Conservation (phyloP, 92 coral and sea anemone genomes). For the Siderastrea radians region DNA sequence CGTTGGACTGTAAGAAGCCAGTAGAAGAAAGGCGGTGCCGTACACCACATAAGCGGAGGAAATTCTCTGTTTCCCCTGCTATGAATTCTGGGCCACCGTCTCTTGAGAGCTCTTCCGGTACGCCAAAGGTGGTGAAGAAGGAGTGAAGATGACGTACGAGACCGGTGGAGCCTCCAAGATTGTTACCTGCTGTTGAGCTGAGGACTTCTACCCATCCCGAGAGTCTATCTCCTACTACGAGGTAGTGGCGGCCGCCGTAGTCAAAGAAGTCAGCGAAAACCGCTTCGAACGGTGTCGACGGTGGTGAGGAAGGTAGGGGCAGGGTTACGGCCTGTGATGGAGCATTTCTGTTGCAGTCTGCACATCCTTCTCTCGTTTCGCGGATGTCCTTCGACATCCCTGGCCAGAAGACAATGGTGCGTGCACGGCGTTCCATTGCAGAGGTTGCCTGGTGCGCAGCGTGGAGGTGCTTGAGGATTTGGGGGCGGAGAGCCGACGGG, state of each 20-base stretch:
- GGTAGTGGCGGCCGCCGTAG: constrained; percentile 73
- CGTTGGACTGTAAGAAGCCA: constrained; percentile 61
- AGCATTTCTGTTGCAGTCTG: constrained; percentile 72
- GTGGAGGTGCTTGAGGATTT: constrained; percentile 71
- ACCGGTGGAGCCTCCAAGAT: constrained; percentile 68
- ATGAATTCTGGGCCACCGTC: no score
- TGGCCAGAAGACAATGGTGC: constrained; percentile 46
- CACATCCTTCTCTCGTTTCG: constrained; percentile 40
- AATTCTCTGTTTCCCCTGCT: constrained; percentile 60
- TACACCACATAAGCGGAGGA: constrained; percentile 73
- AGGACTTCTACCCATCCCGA: constrained; percentile 80
- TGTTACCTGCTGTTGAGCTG: constrained; percentile 67
- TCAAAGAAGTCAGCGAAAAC: constrained; percentile 81
- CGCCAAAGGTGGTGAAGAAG: no score
- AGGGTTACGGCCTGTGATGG: constrained; percentile 67
- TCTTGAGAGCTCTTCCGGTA: constrained; percentile 75
- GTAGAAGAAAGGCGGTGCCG: constrained; percentile 53
- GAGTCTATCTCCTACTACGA: constrained; percentile 82
- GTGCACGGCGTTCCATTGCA: constrained; percentile 51
- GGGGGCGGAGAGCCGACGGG: constrained; percentile 64
- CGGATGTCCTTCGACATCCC: constrained; percentile 65
- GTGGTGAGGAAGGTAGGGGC: constrained; percentile 49
- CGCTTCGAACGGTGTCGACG: constrained; percentile 79
- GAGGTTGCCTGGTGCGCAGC: constrained; percentile 80
- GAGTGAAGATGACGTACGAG: no score